These are phyloP conservation scores for Polyergus mexicanus DNA, from an alignment of 1,140 invertebrate species.

Conservation along the genomic window DNA sequence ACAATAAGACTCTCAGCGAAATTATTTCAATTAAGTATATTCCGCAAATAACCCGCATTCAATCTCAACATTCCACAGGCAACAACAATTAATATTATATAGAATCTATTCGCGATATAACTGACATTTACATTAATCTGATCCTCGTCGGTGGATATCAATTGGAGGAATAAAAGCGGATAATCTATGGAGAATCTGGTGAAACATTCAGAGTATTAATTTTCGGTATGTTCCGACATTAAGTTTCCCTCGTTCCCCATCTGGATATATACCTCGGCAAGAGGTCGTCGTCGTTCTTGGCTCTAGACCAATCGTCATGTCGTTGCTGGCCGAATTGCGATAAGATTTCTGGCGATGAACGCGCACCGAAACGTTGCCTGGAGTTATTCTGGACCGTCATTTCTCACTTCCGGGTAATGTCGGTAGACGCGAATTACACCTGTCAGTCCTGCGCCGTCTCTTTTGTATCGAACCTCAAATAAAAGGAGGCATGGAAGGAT, in stretches of 20 bases:
- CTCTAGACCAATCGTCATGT: conserved; percentile 81
- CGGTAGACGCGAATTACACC: conserved; percentile 66
- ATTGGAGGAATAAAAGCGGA: conserved; percentile 20
- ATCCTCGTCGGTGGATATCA: not conserved
- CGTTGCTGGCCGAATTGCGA: conserved; percentile 79
- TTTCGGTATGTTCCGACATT: conserved; percentile 71
- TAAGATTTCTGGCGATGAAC: conserved; percentile 81
- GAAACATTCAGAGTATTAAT: conserved; percentile 58
- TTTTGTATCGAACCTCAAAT: conserved; percentile 29
- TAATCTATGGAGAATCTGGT: conserved; percentile 54
- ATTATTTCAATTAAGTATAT: conserved; percentile 26
- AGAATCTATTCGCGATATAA: not conserved
- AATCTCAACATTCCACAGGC: conserved; percentile 11
- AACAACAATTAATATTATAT: not conserved
- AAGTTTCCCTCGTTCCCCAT: conserved; percentile 71
- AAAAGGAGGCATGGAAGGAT: not conserved
- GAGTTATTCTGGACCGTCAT: conserved; percentile 81
- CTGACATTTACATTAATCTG: not conserved
- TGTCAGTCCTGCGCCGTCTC: conserved; percentile 63
- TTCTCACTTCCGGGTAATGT: conserved; percentile 76
- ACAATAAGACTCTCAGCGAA: not conserved
- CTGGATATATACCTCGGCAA: conserved; percentile 70
- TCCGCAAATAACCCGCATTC: not conserved
- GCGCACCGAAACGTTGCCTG: conserved; percentile 76
- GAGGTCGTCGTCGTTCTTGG: conserved; percentile 80